Conservation (phyloP, 2,888 invertebrate genomes). For the Ligdia adustata region DNA sequence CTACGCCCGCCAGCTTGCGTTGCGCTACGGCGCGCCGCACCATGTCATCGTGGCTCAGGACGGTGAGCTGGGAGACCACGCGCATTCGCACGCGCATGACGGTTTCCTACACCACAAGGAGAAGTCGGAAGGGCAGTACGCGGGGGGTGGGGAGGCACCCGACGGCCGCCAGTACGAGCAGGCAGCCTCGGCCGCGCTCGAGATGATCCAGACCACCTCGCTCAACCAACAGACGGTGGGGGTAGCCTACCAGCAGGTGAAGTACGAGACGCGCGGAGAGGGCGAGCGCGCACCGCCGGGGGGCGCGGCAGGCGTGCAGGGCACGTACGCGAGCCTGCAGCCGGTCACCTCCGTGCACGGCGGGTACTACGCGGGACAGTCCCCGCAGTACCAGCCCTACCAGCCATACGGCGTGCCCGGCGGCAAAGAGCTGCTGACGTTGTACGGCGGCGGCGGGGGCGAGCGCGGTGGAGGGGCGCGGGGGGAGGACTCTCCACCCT, state of each 20-base stretch:
- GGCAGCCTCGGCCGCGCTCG: constrained; percentile 56
- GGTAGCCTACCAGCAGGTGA: no score
- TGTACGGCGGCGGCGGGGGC: constrained; percentile 55
- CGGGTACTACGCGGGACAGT: constrained; percentile 43
- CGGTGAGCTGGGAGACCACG: constrained; percentile 54
- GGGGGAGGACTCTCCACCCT: constrained; percentile 83
- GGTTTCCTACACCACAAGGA: constrained; percentile 62
- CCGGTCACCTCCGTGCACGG: constrained; percentile 43
- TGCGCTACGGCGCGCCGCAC: constrained; percentile 67
- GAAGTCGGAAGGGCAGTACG: constrained; percentile 56
- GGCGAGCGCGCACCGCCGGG: constrained; percentile 50
- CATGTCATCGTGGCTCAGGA: constrained; percentile 67
- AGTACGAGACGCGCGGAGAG: no score
- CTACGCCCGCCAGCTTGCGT: constrained; percentile 56
- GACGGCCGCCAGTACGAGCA: constrained; percentile 57
- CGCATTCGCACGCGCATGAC: constrained; percentile 54
- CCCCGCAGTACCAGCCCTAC: constrained; percentile 48
- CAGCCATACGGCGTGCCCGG: constrained; percentile 41
- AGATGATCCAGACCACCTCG: constrained; percentile 71
- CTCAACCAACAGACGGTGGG: constrained; percentile 73
- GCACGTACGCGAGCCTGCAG: constrained; percentile 63
- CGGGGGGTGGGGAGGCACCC: constrained; percentile 36
- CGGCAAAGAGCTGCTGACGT: constrained; percentile 54
- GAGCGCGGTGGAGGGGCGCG: constrained; percentile 28
- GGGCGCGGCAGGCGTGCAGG: constrained; percentile 58